phyloP scores from a whole-genome alignment of 1,140 invertebrate species.

The Leptonema lineaticorne region DNA sequence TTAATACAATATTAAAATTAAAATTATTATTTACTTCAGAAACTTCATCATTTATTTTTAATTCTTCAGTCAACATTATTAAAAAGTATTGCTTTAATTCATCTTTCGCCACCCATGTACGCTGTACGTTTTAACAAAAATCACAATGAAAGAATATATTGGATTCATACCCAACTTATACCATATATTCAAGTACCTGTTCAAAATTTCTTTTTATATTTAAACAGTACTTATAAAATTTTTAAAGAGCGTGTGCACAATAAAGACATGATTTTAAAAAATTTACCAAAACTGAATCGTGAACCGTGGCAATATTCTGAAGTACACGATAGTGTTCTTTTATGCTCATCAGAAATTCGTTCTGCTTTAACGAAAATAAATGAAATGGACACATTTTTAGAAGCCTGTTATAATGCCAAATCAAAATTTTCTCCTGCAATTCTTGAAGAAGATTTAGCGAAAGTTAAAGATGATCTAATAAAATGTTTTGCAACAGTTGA shows the following conservation, averaged over 20 bases:
- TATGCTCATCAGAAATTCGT: conserved; percentile 21
- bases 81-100: conserved; percentile 50
- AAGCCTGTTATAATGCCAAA: conserved; percentile 34
- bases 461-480: conserved; percentile 24
- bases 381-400: conserved; percentile 34
- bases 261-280: conserved; percentile 11
- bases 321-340: conserved; percentile 18
- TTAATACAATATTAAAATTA: neutral
- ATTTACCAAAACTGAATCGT: conserved; percentile 17
- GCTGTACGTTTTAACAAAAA: conserved; percentile 47
- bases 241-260: conserved; percentile 13
- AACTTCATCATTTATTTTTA: conserved; percentile 53
- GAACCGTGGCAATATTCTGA: conserved; percentile 35
- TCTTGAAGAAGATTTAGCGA: conserved; percentile 30
- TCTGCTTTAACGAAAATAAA: conserved; percentile 20
- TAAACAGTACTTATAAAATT: conserved; percentile 24
- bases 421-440: conserved; percentile 35
- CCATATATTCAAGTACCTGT: conserved; percentile 35
- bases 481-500: conserved; percentile 31
- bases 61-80: conserved; percentile 52
- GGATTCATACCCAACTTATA: conserved; percentile 49
- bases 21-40: conserved; percentile 44
- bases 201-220: neutral
- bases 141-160: conserved; percentile 51
- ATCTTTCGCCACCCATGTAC: conserved; percentile 42